A percentile compares a stretch with the other conserved stretches of the same genome.
phyloP scores from a whole-genome alignment of 2,888 invertebrate genomes.

The Napeogenes inachia region DNA sequence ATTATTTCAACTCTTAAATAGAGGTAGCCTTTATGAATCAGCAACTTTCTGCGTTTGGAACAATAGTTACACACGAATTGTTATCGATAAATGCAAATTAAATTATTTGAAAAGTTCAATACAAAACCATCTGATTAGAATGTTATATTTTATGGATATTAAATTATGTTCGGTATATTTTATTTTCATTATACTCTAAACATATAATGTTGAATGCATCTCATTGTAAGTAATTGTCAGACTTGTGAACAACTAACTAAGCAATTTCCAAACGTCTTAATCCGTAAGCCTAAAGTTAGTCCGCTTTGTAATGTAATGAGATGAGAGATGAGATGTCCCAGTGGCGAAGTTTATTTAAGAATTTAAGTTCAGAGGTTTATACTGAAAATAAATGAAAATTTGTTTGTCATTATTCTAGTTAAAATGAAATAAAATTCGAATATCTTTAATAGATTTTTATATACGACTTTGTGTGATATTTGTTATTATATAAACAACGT shows the following conservation, averaged over 20 bases:
- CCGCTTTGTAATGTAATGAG: slow-evolving; percentile 19
- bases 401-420: background rate
- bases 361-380: background rate
- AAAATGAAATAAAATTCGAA: too few relatives aligned
- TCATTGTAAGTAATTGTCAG: slow-evolving; percentile 14
- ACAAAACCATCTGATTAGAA: too few relatives aligned
- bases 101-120: background rate
- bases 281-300: slow-evolving; percentile 19
- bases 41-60: slow-evolving; percentile 48
- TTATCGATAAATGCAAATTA: slow-evolving; percentile 34
- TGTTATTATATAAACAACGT: too few relatives aligned
- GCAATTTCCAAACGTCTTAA: slow-evolving; percentile 15
- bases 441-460: too few relatives aligned
- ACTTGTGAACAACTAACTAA: slow-evolving; percentile 15
- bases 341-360: slow-evolving; percentile 6
- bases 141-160: too few relatives aligned
- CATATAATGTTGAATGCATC: background rate
- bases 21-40: slow-evolving; percentile 54
- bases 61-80: slow-evolving; percentile 47
- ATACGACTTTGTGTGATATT: too few relatives aligned
- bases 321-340: slow-evolving; percentile 20
- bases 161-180: too few relatives aligned
- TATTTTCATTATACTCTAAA: too few relatives aligned
- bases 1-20: slow-evolving; percentile 67
- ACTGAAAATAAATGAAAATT: background rate